phyloP scores from a whole-genome alignment of 2,797 vertebrate genomes.

The Spea hammondii region DNA sequence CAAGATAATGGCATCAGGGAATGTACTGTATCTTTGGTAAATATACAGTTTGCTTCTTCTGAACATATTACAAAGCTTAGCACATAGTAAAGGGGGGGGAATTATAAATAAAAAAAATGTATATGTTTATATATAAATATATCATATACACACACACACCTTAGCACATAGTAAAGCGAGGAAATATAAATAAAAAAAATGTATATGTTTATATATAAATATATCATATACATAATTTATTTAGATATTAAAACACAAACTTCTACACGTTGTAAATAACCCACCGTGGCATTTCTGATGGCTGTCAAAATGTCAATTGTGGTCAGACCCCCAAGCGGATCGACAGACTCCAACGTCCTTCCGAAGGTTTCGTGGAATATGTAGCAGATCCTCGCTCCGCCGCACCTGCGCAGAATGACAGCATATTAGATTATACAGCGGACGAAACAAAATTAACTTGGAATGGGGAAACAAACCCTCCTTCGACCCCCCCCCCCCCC shows the following conservation, averaged over 20 bases:
- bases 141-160: too few species aligned
- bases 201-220: too few species aligned
- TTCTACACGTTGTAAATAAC: slow-evolving; percentile 33
- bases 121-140: too few species aligned
- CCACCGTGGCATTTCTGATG: slow-evolving; percentile 96
- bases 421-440: not conserved
- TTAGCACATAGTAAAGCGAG: too few species aligned
- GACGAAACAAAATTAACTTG: not conserved
- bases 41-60: too few species aligned
- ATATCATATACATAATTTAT: not conserved
- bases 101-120: too few species aligned
- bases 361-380: slow-evolving; percentile 99
- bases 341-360: slow-evolving; percentile 94
- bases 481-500: not conserved
- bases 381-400: slow-evolving; percentile 96
- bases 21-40: too few species aligned
- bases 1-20: too few species aligned
- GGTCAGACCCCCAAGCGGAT: slow-evolving; percentile 93
- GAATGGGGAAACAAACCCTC: not conserved
- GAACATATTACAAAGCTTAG: too few species aligned
- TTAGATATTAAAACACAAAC: not conserved
- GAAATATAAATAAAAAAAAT: too few species aligned
- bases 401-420: slow-evolving; percentile 76
- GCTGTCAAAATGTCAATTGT: slow-evolving; percentile 97
- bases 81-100: too few species aligned